Percentiles rank a stretch among this genome's conserved stretches.
Evolutionary conservation across 2,888 invertebrate species (phyloP).

Genomic region (Eugnorisma glareosa): DNA sequence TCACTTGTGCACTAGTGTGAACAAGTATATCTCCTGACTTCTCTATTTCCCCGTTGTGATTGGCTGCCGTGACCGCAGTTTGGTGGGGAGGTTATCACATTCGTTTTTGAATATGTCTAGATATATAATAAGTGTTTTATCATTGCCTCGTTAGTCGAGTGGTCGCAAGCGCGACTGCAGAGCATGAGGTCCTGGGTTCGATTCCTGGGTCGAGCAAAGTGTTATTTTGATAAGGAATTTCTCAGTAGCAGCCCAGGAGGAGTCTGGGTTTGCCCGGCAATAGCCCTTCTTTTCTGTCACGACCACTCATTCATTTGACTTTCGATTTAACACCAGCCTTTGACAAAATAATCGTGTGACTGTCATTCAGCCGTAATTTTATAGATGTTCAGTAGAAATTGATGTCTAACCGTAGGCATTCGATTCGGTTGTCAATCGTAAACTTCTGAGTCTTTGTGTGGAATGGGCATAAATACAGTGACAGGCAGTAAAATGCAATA

Average conservation of each 20-base stretch:
- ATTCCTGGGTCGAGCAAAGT: too few relatives aligned
- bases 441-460: constrained; percentile 14
- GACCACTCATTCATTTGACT: constrained; percentile 6
- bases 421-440: constrained; percentile 14
- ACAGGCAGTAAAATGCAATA: constrained; percentile 24
- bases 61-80: neutral
- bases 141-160: too few relatives aligned
- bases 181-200: too few relatives aligned
- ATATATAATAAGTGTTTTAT: constrained; percentile 9
- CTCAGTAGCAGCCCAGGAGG: too few relatives aligned
- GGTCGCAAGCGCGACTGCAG: too few relatives aligned
- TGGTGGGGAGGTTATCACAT: neutral
- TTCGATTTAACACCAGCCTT: constrained; percentile 14
- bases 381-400: constrained; percentile 5
- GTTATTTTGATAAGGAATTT: too few relatives aligned
- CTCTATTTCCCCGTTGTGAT: neutral
- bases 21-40: neutral
- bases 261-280: too few relatives aligned
- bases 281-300: too few relatives aligned
- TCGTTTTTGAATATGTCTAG: neutral
- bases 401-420: neutral
- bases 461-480: neutral
- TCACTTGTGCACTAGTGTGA: neutral
- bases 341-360: constrained; percentile 19
- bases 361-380: constrained; percentile 20